phyloP scores from a whole-genome alignment of 2,888 invertebrate species.

The Pelosia muscerda region DNA sequence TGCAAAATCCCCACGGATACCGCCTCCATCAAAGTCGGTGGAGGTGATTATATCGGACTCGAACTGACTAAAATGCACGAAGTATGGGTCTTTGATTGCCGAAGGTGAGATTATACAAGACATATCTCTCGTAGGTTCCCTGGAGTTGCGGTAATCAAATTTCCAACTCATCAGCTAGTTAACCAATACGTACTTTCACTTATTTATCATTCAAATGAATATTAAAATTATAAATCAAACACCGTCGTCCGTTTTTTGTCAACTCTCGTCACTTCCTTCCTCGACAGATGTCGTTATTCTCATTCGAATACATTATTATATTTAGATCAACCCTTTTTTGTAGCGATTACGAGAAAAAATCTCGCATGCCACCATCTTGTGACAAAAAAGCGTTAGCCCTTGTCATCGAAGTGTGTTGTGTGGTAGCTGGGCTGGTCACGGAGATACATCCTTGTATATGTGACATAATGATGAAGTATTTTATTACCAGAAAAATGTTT shows the following conservation, averaged over 20 bases:
- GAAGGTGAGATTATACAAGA: no score
- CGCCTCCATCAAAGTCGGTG: no score
- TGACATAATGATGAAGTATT: neutral
- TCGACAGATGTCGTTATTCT: conserved; percentile 68
- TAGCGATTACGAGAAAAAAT: conserved; percentile 38
- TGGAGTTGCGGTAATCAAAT: no score
- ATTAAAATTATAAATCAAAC: conserved; percentile 55
- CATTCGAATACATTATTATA: conserved; percentile 79
- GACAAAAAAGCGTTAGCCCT: conserved; percentile 21
- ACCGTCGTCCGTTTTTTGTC: conserved; percentile 59
- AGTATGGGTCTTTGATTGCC: no score
- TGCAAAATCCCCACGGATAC: no score
- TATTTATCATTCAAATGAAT: conserved; percentile 1
- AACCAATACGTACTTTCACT: neutral
- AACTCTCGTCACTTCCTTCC: conserved; percentile 73
- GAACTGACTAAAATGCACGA: no score
- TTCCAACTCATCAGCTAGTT: neutral
- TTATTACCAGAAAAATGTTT: no score
- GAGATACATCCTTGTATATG: neutral
- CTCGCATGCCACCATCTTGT: conserved; percentile 28
- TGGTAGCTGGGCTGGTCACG: neutral
- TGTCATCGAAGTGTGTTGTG: conserved; percentile 14
- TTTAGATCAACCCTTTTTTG: conserved; percentile 74
- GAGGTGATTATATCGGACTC: no score
- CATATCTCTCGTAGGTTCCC: no score